Evolutionary conservation across 2,113 vertebrate genomes (phyloP), one percentile per base, ranked within the genome.

Genomic region (Misgurnus anguillicaudatus): DNA sequence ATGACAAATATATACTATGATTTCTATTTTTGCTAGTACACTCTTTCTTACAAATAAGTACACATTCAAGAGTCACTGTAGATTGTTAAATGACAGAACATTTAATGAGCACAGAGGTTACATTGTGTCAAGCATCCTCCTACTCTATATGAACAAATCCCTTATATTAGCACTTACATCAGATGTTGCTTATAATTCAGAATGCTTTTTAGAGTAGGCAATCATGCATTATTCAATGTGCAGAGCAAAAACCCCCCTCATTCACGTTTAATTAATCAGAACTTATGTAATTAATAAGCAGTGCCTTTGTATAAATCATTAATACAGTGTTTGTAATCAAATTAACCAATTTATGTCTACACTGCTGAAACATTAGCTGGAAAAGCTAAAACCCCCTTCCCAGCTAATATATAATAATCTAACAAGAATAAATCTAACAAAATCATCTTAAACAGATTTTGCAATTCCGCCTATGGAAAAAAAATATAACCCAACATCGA

Each of bases 21-120:
- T 39, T 41, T 13, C n/a, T 13, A 19, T 19, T 69, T 31, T 69
- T 39, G 36, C 51, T 41, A 13, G 19, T 10, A 77, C 14, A 7
- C 48, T 10, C 36, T 80, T 9, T 10, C 36, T 80, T 6, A 63
- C 53, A 70, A 36, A 85, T 69, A 45, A 57, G 48, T 19, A 85
- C 80, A 87, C 70, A 78, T 45, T 17, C 38, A 74, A 66, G 87
- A 78, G 82, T 87, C 64, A 70, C 47, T 78, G 53, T 78, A 47
- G n/a, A 80, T 83, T 88, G 65, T 82, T 82, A 87, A 90, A 87
- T 85, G 1, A 47, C 42, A 81, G 78, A 80, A 87, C 81, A 86
- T 91, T 92, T 91, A 91, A 92, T 91, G 78, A 86, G 80, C 75
- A 85, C 71, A 89, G 55, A 88, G 85, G 82, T 72, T 82, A 89